A percentile compares a stretch with the other conserved stretches of the same genome.
These are phyloP conservation scores for Salpingus planirostris DNA, from an alignment of 2,888 invertebrate genomes.

Conservation along the genomic window DNA sequence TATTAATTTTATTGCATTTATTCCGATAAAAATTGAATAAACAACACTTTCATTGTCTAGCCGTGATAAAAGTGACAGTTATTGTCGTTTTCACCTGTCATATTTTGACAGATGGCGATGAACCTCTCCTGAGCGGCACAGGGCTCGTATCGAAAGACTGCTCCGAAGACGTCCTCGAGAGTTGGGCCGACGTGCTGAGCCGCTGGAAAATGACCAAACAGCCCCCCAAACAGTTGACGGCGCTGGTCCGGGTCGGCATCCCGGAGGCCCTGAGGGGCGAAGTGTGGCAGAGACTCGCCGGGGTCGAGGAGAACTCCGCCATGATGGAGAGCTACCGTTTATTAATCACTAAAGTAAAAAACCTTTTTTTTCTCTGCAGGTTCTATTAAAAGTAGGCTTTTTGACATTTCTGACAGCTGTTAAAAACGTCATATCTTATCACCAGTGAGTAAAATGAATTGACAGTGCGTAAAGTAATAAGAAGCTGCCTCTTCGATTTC, in stretches of 20 bases:
- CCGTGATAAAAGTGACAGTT: no score
- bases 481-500: no score
- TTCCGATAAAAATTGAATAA: no score
- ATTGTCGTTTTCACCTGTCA: no score
- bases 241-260: constrained; percentile 78
- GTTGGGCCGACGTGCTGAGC: constrained; percentile 83
- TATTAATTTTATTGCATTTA: no score
- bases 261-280: constrained; percentile 95
- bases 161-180: constrained; percentile 81
- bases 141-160: constrained; percentile 96
- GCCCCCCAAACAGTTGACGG: constrained; percentile 73
- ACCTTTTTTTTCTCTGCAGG: no score
- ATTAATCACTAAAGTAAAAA: constrained; percentile 76
- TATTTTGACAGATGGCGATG: constrained; percentile 65
- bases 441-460: no score
- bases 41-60: neutral
- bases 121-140: constrained; percentile 94
- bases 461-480: no score
- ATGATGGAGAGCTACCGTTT: constrained; percentile 89
- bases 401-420: neutral
- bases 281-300: constrained; percentile 94
- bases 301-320: constrained; percentile 71
- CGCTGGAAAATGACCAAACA: constrained; percentile 59
- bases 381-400: no score
- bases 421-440: no score